Conservation (phyloP, 2,113 vertebrate species). For the Piaya cayana region DNA sequence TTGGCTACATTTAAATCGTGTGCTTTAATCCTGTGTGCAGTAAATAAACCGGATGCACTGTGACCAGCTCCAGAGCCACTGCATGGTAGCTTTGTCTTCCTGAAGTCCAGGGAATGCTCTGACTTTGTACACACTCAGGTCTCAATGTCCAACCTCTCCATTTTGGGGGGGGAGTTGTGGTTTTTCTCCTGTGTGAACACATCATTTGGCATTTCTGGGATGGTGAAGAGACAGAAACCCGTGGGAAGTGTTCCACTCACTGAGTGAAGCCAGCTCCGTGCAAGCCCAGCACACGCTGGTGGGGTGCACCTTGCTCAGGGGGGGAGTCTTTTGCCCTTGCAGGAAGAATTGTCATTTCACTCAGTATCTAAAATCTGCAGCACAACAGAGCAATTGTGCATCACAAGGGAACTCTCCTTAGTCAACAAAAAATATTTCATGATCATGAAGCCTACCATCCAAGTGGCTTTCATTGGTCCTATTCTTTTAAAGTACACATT, state of each 20-base stretch:
- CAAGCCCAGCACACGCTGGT: fast-evolving
- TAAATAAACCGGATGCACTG: not conserved
- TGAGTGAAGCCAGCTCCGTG: not conserved
- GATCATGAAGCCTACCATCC: not conserved
- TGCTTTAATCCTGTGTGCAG: not conserved
- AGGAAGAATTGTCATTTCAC: not conserved
- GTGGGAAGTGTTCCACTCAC: fast-evolving
- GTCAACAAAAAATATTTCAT: not conserved
- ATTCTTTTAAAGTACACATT: not conserved
- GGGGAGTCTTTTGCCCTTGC: not conserved
- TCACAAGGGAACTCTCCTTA: not conserved
- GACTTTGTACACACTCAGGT: not conserved
- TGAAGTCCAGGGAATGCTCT: not conserved
- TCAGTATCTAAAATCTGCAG: not conserved
- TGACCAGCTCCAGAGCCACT: fast-evolving
- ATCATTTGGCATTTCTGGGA: not conserved
- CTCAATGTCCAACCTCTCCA: not conserved
- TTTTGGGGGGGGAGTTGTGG: not conserved
- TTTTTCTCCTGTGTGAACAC: not conserved
- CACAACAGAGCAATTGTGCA: not conserved
- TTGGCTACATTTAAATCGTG: fast-evolving
- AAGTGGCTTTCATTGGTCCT: not conserved
- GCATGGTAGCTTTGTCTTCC: not conserved
- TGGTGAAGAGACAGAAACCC: not conserved
- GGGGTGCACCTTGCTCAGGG: too few relatives aligned